Conservation (phyloP, 2,113 vertebrate species). For the Psittacus erithacus region DNA sequence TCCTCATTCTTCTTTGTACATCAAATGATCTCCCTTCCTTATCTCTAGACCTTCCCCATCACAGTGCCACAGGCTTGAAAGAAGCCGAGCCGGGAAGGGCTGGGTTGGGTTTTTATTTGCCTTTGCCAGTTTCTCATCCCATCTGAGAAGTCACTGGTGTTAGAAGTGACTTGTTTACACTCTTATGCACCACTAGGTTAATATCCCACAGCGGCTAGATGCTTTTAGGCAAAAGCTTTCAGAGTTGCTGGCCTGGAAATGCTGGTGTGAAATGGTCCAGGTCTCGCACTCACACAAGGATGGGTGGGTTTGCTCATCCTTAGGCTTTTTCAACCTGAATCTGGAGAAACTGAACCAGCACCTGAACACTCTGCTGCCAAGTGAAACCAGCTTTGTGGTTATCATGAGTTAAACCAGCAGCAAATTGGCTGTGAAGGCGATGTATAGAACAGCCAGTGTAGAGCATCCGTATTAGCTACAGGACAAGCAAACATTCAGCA, state of each 20-base stretch:
- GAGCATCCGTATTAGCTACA: background rate
- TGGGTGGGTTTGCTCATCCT: background rate
- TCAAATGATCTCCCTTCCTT: background rate
- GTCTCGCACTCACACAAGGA: background rate
- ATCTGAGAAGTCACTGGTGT: background rate
- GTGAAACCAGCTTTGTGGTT: background rate
- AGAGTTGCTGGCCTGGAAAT: background rate
- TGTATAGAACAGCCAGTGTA: background rate
- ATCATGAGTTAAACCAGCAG: background rate
- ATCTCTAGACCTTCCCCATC: background rate
- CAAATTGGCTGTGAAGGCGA: background rate
- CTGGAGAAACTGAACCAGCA: background rate
- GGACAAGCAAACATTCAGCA: background rate
- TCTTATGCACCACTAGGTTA: background rate
- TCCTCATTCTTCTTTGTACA: background rate
- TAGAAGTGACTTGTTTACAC: background rate
- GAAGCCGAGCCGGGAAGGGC: background rate
- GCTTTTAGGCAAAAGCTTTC: background rate
- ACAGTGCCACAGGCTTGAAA: accelerated
- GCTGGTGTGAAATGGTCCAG: background rate
- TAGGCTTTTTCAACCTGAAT: background rate
- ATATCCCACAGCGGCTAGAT: background rate
- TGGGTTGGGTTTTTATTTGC: background rate
- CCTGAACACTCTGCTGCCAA: background rate
- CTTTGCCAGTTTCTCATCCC: background rate